phyloP scores from a whole-genome alignment of 2,797 vertebrate species.

The Chaetophractus vellerosus region DNA sequence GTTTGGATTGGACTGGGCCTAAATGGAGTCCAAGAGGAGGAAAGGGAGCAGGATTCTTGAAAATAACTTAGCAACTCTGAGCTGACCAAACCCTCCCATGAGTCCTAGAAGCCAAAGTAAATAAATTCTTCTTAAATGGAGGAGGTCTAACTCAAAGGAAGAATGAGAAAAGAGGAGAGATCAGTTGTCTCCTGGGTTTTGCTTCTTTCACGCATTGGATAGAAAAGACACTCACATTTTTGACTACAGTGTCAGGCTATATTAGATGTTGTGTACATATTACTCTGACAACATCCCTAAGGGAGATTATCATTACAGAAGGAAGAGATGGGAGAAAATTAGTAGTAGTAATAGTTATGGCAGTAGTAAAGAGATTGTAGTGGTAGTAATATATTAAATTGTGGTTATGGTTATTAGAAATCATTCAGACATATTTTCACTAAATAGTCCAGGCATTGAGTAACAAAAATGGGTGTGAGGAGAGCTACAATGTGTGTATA shows the following conservation, averaged over 20 bases:
- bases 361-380: too few relatives aligned
- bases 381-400: neutral
- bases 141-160: neutral
- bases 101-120: neutral
- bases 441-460: neutral
- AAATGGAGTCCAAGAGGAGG: neutral
- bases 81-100: neutral
- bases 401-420: neutral
- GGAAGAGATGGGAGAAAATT: neutral
- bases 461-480: neutral
- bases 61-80: constrained; percentile 28
- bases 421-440: neutral
- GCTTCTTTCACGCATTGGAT: neutral
- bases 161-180: neutral
- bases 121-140: neutral
- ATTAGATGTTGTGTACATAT: neutral
- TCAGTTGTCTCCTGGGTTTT: neutral
- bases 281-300: neutral
- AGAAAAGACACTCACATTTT: neutral
- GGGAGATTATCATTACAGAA: neutral
- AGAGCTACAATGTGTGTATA: neutral
- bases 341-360: neutral
- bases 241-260: neutral
- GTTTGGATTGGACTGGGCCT: neutral
- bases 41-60: neutral